Evolutionary conservation across 2,797 vertebrate species (phyloP).

Genomic region (Prionace glauca): DNA sequence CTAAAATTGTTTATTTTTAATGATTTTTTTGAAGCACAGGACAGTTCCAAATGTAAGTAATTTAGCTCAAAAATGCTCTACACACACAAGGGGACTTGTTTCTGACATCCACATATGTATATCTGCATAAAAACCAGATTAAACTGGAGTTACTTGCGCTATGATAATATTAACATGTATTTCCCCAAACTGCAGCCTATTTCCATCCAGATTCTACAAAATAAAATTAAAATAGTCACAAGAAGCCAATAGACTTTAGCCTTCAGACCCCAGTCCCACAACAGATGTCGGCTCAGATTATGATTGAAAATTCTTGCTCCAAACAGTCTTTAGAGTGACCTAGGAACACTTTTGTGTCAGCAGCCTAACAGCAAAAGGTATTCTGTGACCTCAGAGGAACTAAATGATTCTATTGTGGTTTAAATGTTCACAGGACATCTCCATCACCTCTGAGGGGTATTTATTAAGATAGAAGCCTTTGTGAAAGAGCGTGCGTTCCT

Average conservation of each 20-base stretch:
- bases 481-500: not conserved
- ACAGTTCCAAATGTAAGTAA: not conserved
- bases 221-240: not conserved
- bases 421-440: conserved; percentile 17
- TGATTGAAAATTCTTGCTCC: conserved; percentile 21
- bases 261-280: not conserved
- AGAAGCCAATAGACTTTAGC: not conserved
- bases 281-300: not conserved
- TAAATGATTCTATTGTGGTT: conserved; percentile 8
- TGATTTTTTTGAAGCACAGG: not conserved
- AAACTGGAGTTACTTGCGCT: not conserved
- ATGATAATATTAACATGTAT: not conserved
- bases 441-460: conserved; percentile 14
- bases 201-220: not conserved
- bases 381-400: not conserved
- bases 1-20: not conserved
- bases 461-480: conserved; percentile 7
- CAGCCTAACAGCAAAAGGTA: conserved; percentile 22
- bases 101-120: not conserved
- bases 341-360: not conserved
- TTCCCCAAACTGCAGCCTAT: not conserved
- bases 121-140: conserved; percentile 6
- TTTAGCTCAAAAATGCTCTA: not conserved
- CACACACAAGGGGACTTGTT: not conserved
- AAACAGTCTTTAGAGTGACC: not conserved